These are phyloP conservation scores for Cryptophagus acutangulus DNA, from an alignment of 2,888 invertebrate genomes.

Conservation along the genomic window DNA sequence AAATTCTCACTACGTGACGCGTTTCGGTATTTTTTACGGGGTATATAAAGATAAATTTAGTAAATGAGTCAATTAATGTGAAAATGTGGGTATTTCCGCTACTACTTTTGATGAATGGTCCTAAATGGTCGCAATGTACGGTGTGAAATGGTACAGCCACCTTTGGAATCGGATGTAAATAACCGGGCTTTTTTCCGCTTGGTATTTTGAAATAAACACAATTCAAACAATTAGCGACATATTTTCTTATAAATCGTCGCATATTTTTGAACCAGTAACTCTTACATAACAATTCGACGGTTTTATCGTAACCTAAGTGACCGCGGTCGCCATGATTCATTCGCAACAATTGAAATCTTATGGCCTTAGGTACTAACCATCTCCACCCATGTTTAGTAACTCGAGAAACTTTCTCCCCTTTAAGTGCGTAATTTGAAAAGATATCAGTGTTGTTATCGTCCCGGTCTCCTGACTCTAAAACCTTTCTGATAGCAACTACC, in stretches of 20 bases:
- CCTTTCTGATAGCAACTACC: too few relatives aligned
- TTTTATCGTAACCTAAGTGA: constrained; percentile 30
- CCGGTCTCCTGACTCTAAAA: too few relatives aligned
- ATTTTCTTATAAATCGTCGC: constrained; percentile 30
- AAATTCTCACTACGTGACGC: constrained; percentile 1
- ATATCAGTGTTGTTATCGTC: too few relatives aligned
- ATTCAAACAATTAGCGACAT: constrained; percentile 29
- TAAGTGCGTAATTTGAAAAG: too few relatives aligned
- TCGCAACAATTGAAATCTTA: constrained; percentile 6
- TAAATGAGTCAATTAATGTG: constrained; percentile 24
- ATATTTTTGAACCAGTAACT: constrained; percentile 24
- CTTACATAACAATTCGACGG: constrained; percentile 9
- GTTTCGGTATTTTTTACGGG: constrained; percentile 5
- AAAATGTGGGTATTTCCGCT: constrained; percentile 21
- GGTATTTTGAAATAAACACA: constrained; percentile 35
- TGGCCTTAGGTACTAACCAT: constrained; percentile 12
- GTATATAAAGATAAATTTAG: constrained; percentile 19
- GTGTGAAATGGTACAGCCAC: too few relatives aligned
- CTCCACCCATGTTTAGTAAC: constrained; percentile 11
- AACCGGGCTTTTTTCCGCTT: constrained; percentile 25
- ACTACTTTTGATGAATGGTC: constrained; percentile 19
- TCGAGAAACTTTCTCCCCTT: too few relatives aligned
- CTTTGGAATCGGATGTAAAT: constrained; percentile 25
- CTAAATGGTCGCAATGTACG: constrained; percentile 26
- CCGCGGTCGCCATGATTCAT: constrained; percentile 28